Conservation (phyloP, 1,140 invertebrate species). For the Augochlora pura region DNA sequence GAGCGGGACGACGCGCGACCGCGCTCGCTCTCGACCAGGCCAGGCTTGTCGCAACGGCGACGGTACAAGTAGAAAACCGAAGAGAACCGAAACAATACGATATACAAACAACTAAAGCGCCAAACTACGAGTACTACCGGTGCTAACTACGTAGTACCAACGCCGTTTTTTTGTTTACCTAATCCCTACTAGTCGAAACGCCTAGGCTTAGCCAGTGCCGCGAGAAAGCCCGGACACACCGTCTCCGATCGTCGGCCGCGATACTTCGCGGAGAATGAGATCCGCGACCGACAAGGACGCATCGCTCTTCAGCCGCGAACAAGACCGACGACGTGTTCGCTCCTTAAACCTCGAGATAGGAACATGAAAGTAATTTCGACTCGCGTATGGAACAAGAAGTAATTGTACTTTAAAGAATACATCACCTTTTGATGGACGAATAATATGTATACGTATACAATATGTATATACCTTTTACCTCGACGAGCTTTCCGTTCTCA, state of each 20-base stretch:
- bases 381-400: slow-evolving; percentile 53
- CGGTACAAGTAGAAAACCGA: slow-evolving; percentile 67
- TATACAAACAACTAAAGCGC: slow-evolving; percentile 78
- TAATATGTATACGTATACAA: slow-evolving; percentile 13
- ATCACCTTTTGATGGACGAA: slow-evolving; percentile 52
- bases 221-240: slow-evolving; percentile 16
- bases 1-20: not conserved
- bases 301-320: slow-evolving; percentile 37
- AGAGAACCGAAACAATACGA: slow-evolving; percentile 55
- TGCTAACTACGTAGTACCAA: slow-evolving; percentile 74
- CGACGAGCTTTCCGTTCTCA: slow-evolving; percentile 23
- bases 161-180: slow-evolving; percentile 73
- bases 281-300: slow-evolving; percentile 48
- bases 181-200: slow-evolving; percentile 71
- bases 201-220: slow-evolving; percentile 69
- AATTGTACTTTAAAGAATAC: slow-evolving; percentile 58
- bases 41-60: slow-evolving; percentile 71
- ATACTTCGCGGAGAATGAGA: slow-evolving; percentile 47
- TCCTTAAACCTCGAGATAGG: slow-evolving; percentile 49
- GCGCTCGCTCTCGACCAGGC: slow-evolving; percentile 54
- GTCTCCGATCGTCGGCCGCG: slow-evolving; percentile 41
- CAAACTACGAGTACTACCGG: slow-evolving; percentile 73
- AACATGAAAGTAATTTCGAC: slow-evolving; percentile 57
- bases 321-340: slow-evolving; percentile 16
- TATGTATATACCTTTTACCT: slow-evolving; percentile 16